Percentiles rank a stretch among this genome's conserved stretches.
These are phyloP conservation scores for Ectemnius cavifrons DNA, from an alignment of 2,888 invertebrate genomes.

Conservation along the genomic window DNA sequence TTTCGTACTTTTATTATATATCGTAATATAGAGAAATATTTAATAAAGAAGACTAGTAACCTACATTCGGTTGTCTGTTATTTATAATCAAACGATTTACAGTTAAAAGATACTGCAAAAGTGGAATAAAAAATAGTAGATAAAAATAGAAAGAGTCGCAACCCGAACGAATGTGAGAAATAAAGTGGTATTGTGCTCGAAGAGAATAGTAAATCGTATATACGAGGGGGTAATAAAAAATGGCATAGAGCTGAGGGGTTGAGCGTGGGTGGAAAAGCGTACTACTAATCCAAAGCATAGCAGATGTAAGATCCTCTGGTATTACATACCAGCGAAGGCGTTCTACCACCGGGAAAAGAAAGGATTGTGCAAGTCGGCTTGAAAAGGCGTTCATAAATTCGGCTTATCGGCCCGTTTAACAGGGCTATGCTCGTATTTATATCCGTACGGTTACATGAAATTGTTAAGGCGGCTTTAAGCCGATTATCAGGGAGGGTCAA, in stretches of 20 bases:
- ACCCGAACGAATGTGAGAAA: too few relatives aligned
- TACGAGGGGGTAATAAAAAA: too few relatives aligned
- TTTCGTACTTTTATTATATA: too few relatives aligned
- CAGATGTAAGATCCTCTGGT: slow-evolving; percentile 16
- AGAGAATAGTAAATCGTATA: too few relatives aligned
- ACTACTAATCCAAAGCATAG: slow-evolving; percentile 23
- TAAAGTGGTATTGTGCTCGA: too few relatives aligned
- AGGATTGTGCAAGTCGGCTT: slow-evolving; percentile 36
- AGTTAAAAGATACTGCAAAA: too few relatives aligned
- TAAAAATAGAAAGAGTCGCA: too few relatives aligned
- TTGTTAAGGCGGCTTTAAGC: slow-evolving; percentile 72
- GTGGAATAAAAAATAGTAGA: too few relatives aligned
- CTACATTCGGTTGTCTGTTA: too few relatives aligned
- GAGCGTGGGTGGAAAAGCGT: slow-evolving; percentile 7
- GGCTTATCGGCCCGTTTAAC: slow-evolving; percentile 63
- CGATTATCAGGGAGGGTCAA: slow-evolving; percentile 72
- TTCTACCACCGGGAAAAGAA: slow-evolving; percentile 18
- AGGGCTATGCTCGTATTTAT: slow-evolving; percentile 57
- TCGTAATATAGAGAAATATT: too few relatives aligned
- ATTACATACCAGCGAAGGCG: slow-evolving; percentile 35
- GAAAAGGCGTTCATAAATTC: slow-evolving; percentile 70
- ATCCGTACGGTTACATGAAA: slow-evolving; percentile 65
- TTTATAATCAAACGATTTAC: too few relatives aligned
- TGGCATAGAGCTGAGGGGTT: not conserved
- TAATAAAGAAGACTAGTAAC: too few relatives aligned